Evolutionary conservation across 1,140 invertebrate genomes (phyloP).

Genomic region (Hyposmocoma kahamanoa): DNA sequence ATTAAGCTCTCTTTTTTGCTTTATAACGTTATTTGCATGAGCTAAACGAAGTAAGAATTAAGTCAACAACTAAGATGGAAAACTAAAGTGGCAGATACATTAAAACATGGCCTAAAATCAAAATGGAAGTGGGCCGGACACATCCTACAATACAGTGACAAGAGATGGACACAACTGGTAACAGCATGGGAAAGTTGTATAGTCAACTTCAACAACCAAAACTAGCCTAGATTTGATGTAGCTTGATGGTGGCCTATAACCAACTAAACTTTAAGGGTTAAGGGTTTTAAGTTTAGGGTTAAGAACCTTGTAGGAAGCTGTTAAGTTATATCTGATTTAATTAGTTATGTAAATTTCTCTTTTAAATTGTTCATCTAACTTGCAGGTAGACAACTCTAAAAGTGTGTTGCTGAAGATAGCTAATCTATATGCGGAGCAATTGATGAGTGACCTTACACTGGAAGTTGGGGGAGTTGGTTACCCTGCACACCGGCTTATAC

Average conservation of each 20-base stretch:
- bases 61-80: too few species aligned
- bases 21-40: too few species aligned
- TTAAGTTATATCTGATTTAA: background rate
- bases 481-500: slow-evolving; percentile 92
- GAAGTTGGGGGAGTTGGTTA: slow-evolving; percentile 87
- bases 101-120: too few species aligned
- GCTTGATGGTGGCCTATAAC: background rate
- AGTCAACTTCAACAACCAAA: background rate
- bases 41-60: too few species aligned
- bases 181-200: background rate
- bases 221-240: background rate
- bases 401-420: slow-evolving; percentile 88
- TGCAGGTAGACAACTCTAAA: slow-evolving; percentile 86
- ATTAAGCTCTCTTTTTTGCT: too few species aligned
- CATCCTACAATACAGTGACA: too few species aligned
- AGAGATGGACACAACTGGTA: too few species aligned
- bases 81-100: too few species aligned
- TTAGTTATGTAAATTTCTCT: background rate
- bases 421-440: slow-evolving; percentile 84
- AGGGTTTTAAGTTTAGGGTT: background rate
- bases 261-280: too few species aligned
- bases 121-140: too few species aligned
- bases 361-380: slow-evolving; percentile 9
- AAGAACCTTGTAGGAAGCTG: background rate
- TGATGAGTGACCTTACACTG: slow-evolving; percentile 90